phyloP scores from a whole-genome alignment of 2,113 vertebrate species.

The Thunnus maccoyii region DNA sequence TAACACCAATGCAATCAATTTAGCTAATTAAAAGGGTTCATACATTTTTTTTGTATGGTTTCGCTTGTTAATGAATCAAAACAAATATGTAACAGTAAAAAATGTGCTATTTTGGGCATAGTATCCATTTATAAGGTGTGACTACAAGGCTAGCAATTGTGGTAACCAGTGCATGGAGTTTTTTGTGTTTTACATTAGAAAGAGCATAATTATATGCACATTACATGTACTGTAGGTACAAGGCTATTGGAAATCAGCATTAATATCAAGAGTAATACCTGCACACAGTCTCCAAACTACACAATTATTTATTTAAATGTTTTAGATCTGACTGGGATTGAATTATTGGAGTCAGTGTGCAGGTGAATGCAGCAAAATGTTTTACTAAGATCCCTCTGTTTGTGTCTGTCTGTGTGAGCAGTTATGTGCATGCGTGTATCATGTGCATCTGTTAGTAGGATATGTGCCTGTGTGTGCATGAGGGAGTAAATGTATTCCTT shows the following conservation, averaged over 20 bases:
- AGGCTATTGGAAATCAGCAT: too few relatives aligned
- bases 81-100: slow-evolving; percentile 11
- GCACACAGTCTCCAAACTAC: too few relatives aligned
- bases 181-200: too few relatives aligned
- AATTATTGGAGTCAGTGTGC: too few relatives aligned
- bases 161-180: neutral
- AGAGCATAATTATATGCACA: too few relatives aligned
- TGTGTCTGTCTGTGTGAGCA: neutral
- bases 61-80: slow-evolving; percentile 15
- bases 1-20: neutral
- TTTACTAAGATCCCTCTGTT: neutral
- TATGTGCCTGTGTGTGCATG: slow-evolving; percentile 10
- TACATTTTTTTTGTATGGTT: slow-evolving; percentile 16
- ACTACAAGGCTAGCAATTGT: neutral
- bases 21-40: slow-evolving; percentile 23
- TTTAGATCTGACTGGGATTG: too few relatives aligned
- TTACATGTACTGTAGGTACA: too few relatives aligned
- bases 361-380: neutral
- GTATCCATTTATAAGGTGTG: neutral
- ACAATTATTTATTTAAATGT: too few relatives aligned
- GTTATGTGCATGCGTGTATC: neutral
- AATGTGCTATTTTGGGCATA: neutral
- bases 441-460: neutral
- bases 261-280: too few relatives aligned
- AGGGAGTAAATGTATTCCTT: slow-evolving; percentile 38